Evolutionary conservation across 2,888 invertebrate species (phyloP), one percentile per base, ranked within the genome.

Genomic region (Drosophila nigritarsus): DNA sequence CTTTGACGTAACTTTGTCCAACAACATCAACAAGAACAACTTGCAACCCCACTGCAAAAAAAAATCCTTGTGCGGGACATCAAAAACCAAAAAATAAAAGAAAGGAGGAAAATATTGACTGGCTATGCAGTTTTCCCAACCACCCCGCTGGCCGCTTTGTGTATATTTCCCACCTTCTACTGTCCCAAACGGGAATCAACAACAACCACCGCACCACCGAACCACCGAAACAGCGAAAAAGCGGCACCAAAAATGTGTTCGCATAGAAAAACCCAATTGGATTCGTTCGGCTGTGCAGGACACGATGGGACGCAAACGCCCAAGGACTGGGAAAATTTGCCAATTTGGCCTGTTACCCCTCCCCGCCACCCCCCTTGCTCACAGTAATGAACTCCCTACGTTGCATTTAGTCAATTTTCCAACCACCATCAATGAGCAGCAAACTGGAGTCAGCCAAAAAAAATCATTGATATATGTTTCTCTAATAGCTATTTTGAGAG

Each of bases 371-470:
- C 45, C 4, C 45, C 18, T 36, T 5, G 9, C 18, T 18, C 54
- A 24, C 65, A 73, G 67, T 84, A 84, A 84, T 82, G 72, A 80
- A 84, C 73, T 63, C 73, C 66, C 78, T 87, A 72, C 80, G 87
- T 85, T 82, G 84, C 85, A 89, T 85, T 85, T 85, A 79, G 86
- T 85, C 88, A 87, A 85, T 87, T 85, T 85, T 87, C 75, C 82
- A 76, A 83, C 77, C 90, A 87, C 77, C 83, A 73, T 64, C 83
- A 69, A 63, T 69, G 78, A 69, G 58, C 50, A 60, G 49, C 49
- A 49, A 59, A 61, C 48, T 51, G 55, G 38, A 76, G 56, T 32
- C 71, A 48, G 34, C 42, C 27, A 32, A 48, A 38, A 42, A 55
- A 32, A 67, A 49, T 54, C 15, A 15, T 45, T 45, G 45, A 45